A percentile compares a stretch with the other conserved stretches of the same genome.
These are phyloP conservation scores for Neomorphus geoffroyi DNA, from an alignment of 2,797 vertebrate genomes.

Conservation along the genomic window DNA sequence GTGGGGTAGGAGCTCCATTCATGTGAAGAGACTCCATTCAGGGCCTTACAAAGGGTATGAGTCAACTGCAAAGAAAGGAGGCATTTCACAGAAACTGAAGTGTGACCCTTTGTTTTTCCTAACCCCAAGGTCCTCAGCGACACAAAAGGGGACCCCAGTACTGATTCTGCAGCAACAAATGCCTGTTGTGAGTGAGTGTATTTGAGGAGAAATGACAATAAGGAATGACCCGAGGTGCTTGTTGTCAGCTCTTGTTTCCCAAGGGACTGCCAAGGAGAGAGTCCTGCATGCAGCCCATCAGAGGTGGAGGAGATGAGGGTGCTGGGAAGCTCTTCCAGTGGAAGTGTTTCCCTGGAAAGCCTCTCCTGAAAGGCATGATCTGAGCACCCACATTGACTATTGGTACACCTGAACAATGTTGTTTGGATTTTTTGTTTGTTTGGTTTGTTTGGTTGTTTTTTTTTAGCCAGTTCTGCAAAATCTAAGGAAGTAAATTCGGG, in stretches of 20 bases:
- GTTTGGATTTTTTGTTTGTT: too few species aligned
- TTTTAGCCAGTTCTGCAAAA: background rate
- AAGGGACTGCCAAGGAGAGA: background rate
- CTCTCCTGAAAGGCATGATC: background rate
- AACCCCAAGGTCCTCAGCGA: conserved; percentile 18
- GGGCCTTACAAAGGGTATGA: conserved; percentile 36
- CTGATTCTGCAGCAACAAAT: conserved; percentile 16
- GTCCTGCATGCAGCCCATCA: accelerated
- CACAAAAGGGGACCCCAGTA: conserved; percentile 26
- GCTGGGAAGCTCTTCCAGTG: background rate
- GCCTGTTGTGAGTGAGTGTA: conserved; percentile 36
- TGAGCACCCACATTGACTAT: background rate
- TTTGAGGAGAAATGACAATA: conserved; percentile 29
- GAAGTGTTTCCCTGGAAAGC: background rate
- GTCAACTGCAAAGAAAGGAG: conserved; percentile 49
- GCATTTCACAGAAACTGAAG: conserved; percentile 52
- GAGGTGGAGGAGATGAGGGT: background rate
- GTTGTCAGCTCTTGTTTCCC: conserved; percentile 18
- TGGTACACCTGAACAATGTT: background rate
- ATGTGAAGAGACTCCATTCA: conserved; percentile 5
- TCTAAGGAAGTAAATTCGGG: background rate
- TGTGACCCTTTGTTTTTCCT: conserved; percentile 60
- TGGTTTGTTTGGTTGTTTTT: too few species aligned
- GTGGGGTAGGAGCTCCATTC: conserved; percentile 10
- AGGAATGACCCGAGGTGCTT: conserved; percentile 11